Evolutionary conservation across 2,888 invertebrate genomes (phyloP).

Genomic region (Morpho helenor): DNA sequence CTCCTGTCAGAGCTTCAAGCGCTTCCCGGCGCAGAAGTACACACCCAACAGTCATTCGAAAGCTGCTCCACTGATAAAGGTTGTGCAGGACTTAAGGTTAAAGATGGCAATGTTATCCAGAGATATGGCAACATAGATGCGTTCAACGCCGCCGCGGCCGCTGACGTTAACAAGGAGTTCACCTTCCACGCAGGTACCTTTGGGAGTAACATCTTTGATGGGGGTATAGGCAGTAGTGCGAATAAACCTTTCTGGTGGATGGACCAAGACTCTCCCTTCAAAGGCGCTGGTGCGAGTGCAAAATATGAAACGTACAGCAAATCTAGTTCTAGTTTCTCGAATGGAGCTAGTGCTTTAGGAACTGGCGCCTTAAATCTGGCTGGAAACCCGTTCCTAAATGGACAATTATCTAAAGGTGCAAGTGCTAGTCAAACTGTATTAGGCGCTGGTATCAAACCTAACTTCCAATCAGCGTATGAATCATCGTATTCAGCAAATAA

Average conservation of each 20-base stretch:
- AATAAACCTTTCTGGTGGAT: slow-evolving; percentile 81
- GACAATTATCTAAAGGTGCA: slow-evolving; percentile 37
- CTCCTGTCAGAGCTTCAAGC: slow-evolving; percentile 51
- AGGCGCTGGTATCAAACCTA: slow-evolving; percentile 26
- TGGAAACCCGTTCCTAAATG: slow-evolving; percentile 48
- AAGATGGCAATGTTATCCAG: slow-evolving; percentile 63
- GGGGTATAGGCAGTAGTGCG: slow-evolving; percentile 38
- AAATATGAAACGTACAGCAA: slow-evolving; percentile 60
- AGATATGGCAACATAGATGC: slow-evolving; percentile 62
- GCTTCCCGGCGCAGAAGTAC: slow-evolving; percentile 55
- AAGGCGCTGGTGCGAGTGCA: slow-evolving; percentile 46
- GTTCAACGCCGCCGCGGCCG: slow-evolving; percentile 53
- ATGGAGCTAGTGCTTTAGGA: slow-evolving; percentile 31
- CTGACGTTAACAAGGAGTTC: slow-evolving; percentile 52
- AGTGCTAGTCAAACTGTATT: slow-evolving; percentile 22
- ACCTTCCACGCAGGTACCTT: slow-evolving; percentile 52
- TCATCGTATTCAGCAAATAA: slow-evolving; percentile 48
- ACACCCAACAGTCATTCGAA: slow-evolving; percentile 65
- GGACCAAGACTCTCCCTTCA: slow-evolving; percentile 78
- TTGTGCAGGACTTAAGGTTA: slow-evolving; percentile 68
- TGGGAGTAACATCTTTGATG: slow-evolving; percentile 47
- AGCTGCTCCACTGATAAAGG: slow-evolving; percentile 65
- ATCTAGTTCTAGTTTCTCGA: slow-evolving; percentile 47
- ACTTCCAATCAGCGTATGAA: slow-evolving; percentile 41
- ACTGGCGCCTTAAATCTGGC: slow-evolving; percentile 21